A percentile compares a stretch with the other conserved stretches of the same genome.
phyloP scores from a whole-genome alignment of 2,888 invertebrate species.

The Rotaria sp. region DNA sequence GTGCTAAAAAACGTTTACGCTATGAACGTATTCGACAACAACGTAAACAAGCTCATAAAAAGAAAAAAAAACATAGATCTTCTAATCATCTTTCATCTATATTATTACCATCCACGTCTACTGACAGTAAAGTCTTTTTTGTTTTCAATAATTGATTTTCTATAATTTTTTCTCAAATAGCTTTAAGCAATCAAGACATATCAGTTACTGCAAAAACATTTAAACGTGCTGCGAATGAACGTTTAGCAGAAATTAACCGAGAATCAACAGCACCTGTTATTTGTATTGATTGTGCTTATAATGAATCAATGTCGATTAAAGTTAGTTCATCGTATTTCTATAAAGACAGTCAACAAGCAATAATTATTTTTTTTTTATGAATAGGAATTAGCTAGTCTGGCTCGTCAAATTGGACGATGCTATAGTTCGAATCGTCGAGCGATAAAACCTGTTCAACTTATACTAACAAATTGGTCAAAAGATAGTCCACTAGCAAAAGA shows the following conservation, averaged over 20 bases:
- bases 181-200: not conserved
- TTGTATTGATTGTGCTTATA: constrained; percentile 24
- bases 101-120: not conserved
- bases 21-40: constrained; percentile 15
- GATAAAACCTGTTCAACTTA: not conserved
- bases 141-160: too few relatives aligned
- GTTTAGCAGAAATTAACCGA: constrained; percentile 23
- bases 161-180: not conserved
- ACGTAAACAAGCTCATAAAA: not conserved
- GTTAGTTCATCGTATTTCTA: not conserved
- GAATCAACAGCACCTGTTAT: not conserved
- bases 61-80: not conserved
- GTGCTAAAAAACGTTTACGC: constrained; percentile 1
- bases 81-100: not conserved
- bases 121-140: not conserved
- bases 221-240: not conserved
- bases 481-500: constrained; percentile 32
- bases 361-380: not conserved
- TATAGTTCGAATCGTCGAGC: constrained; percentile 36
- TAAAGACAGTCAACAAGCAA: not conserved
- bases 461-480: constrained; percentile 27
- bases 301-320: not conserved
- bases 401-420: constrained; percentile 37
- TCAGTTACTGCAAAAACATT: not conserved
- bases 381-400: constrained; percentile 31